Evolutionary conservation across 2,113 vertebrate genomes (phyloP), one percentile per base, ranked within the genome.

Genomic region (Bagarius yarrelli): DNA sequence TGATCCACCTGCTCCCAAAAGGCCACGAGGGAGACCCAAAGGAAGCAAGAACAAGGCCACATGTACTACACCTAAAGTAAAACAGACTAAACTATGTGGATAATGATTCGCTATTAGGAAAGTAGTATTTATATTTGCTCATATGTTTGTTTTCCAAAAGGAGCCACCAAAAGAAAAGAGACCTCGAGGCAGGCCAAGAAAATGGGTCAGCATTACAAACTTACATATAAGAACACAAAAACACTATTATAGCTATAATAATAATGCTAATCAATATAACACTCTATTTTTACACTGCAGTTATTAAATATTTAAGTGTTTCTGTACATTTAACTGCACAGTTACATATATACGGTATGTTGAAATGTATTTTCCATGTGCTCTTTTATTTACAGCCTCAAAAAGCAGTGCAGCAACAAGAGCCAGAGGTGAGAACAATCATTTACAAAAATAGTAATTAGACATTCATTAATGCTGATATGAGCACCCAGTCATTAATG

Each of bases 151-250:
- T 59, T 44, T 64, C 36, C 6, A 78, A 96, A 96, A 98, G 95
- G 98, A 98, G 92, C 94, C 95, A 52, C 92, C 91, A 85, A 95
- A 94, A 89, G 95, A 97, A 93, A 95, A 95, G 90, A 95, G 98
- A 91, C 97, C 96, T 86, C 95, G 97, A 90, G 98, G 98, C 81
- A 94, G 98, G 90, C 98, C 98, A 70, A 96, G 98, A 90, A 99
- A 99, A 96, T 99, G 98, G 98, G 98, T 99, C 93, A 90, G 96
- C 90, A 81, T 78, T 73, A 34, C n/a, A 55, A 40, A 21, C 72
- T 55, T 34, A 32, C 36, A 56, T 27, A 67, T 63, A 76, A 67
- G 11, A 40, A 76, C 16, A 75, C n/a, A 76, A 23, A 82, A 23
- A 63, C 21, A 60, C 15, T 52, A n/a, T 32, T 15, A n/a, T 73